Evolutionary conservation across 1,140 invertebrate genomes (phyloP).

Genomic region (Hydropsyche tenuis): DNA sequence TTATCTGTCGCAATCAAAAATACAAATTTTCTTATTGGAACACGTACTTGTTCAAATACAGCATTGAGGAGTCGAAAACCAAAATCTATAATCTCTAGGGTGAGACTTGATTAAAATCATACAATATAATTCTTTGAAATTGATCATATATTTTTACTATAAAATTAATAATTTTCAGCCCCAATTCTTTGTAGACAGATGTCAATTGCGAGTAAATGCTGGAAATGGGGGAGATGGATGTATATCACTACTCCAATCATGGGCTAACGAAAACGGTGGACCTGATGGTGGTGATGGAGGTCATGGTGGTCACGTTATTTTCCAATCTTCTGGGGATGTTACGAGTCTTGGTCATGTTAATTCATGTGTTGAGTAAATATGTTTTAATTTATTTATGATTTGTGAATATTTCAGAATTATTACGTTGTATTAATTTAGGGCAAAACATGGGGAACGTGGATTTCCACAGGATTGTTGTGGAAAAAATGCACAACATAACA

Average conservation of each 20-base stretch:
- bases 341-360: constrained; percentile 77
- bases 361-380: constrained; percentile 55
- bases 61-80: constrained; percentile 63
- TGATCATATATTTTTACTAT: not conserved
- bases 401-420: not conserved
- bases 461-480: constrained; percentile 80
- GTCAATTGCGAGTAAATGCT: constrained; percentile 69
- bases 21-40: not conserved
- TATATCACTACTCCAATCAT: constrained; percentile 80
- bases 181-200: constrained; percentile 74
- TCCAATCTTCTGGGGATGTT: constrained; percentile 73
- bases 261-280: constrained; percentile 84
- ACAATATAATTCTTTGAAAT: too few relatives aligned
- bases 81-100: constrained; percentile 57
- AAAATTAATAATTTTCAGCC: constrained; percentile 54
- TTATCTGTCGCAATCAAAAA: not conserved
- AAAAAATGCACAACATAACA: constrained; percentile 81
- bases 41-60: not conserved
- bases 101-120: too few relatives aligned
- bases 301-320: constrained; percentile 95
- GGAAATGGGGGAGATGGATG: constrained; percentile 93
- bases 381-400: not conserved
- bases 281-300: constrained; percentile 98
- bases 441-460: constrained; percentile 76
- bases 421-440: constrained; percentile 58